Conservation (phyloP, 2,888 invertebrate species). For the Thysanoteuthis rhombus region DNA sequence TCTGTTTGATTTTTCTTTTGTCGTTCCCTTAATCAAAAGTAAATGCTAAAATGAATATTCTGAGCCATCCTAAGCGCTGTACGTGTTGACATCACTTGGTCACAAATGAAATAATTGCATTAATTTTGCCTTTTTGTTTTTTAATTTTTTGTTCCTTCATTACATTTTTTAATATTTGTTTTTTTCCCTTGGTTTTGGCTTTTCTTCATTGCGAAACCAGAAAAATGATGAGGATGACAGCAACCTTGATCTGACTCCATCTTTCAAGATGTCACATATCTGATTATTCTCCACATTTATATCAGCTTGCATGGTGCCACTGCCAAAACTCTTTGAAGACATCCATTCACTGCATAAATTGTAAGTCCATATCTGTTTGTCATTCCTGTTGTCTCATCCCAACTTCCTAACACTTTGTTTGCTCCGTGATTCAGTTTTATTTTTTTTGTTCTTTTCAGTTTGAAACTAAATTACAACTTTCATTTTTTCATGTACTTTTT, state of each 20-base stretch:
- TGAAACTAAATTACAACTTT: background rate
- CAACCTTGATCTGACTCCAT: background rate
- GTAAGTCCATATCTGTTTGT: background rate
- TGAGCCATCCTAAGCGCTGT: too few species aligned
- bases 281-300: constrained; percentile 12
- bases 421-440: background rate
- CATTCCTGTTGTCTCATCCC: background rate
- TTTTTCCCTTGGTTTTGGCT: background rate
- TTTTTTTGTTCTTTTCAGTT: background rate
- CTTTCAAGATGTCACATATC: constrained; percentile 12
- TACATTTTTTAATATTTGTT: background rate
- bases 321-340: background rate
- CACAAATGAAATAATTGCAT: too few species aligned
- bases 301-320: constrained; percentile 12
- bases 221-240: background rate
- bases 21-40: too few species aligned
- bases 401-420: background rate
- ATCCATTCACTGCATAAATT: constrained; percentile 12
- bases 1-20: too few species aligned
- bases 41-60: too few species aligned
- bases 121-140: too few species aligned
- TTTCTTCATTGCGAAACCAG: background rate
- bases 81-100: too few species aligned
- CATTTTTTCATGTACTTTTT: background rate
- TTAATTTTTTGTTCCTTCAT: too few species aligned